Base-by-base conservation (phyloP, 2,113 vertebrate genomes). In the Scatophagus argus region DNA sequence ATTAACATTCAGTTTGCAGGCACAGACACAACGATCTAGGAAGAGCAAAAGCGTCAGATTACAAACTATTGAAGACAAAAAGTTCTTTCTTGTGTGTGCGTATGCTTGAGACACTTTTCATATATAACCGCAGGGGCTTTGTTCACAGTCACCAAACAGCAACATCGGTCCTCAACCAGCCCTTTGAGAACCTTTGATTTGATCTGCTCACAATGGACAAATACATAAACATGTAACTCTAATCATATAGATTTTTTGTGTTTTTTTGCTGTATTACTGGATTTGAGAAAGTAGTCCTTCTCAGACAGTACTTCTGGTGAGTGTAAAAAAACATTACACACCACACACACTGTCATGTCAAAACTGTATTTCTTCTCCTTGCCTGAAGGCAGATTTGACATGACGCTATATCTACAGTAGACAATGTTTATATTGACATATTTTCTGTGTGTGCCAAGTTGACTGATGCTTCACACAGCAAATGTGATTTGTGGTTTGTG, bases 1-100 rank as follows among this genome's bases (percentile, higher is more conserved):
- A 89, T 84, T 84, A 83, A 87, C 72, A 62, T 67, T 87, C 78
- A 77, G 71, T 86, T 79, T 79, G 70, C 44, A 63, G 66, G 12
- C 47, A 63, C 62, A 72, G 58, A 74, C 54, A 66, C 27, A 84
- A 54, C 74, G 43, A 72, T 54, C 4, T 10, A 55, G 25, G 55
- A n/a, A 31, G 39, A 61, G 43, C 8, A 58, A 79, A 82, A 76
- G 56, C 65, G n/a, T 34, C 47, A 74, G 43, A 77, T 59, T 63
- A 63, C 39, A 74, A 82, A 52, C 43, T 31, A 41, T 54, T 77
- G 46, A 78, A 52, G 19, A 56, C 62, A 61, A 13, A 79, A 74
- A 47, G 13, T 4, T 44, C 61, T 39, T 19, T 66, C 29, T 6
- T 31, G 5, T 34, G 65, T 44, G 23, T 55, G 68, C 32, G 7